Conservation (phyloP, 2,797 vertebrate genomes). For the Sylvilagus floridanus region DNA sequence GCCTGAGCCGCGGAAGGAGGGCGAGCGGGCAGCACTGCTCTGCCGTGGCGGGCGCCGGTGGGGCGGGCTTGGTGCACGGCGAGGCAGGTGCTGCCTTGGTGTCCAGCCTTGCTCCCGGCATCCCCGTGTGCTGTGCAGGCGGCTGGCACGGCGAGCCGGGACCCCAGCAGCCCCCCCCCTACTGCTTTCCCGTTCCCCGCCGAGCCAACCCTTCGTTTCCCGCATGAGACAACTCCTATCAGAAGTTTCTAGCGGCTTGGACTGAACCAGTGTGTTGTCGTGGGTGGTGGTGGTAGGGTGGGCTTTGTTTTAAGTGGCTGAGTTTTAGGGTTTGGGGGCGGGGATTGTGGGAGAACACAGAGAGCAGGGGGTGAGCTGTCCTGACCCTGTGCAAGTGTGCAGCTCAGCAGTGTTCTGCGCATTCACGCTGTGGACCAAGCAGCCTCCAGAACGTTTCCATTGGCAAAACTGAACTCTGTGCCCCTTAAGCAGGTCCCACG, state of each 20-base stretch:
- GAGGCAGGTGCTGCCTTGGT: not conserved
- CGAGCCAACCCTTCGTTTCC: not conserved
- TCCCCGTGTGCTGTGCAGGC: accelerated
- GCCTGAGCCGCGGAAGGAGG: not conserved
- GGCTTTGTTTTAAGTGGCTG: not conserved
- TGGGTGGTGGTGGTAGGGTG: not conserved
- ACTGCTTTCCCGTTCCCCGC: no score
- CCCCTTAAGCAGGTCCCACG: no score
- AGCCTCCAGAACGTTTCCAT: not conserved
- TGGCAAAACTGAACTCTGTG: not conserved
- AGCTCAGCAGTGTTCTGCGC: accelerated
- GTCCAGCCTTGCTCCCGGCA: not conserved
- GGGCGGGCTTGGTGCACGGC: no score
- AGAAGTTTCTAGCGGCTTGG: not conserved
- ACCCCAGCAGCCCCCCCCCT: no score
- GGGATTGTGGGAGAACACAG: not conserved
- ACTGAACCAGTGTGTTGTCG: no score
- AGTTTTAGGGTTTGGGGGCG: no score
- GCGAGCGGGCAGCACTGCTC: no score
- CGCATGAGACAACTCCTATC: not conserved
- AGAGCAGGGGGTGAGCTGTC: not conserved
- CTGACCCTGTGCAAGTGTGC: accelerated
- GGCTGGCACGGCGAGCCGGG: not conserved
- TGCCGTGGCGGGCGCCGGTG: no score
- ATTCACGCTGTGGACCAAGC: accelerated